Evolutionary conservation across 2,888 invertebrate species (phyloP).

Genomic region (Heliconius ismenius): DNA sequence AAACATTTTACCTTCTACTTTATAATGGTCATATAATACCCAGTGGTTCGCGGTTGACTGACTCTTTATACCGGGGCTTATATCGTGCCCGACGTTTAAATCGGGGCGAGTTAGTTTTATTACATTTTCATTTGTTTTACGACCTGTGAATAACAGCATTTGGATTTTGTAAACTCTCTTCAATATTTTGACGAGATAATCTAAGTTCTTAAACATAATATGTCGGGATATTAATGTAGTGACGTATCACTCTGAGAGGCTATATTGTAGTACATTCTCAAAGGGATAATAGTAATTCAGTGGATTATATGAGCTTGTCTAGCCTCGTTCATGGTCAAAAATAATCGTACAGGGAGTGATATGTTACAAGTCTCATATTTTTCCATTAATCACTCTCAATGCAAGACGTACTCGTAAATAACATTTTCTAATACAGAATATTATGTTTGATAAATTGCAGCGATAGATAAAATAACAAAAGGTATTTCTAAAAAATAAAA

Average conservation of each 20-base stretch:
- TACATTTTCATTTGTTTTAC: slow-evolving; percentile 32
- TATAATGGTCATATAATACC: slow-evolving; percentile 26
- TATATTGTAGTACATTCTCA: not conserved
- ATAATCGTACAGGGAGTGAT: not conserved
- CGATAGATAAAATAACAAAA: not conserved
- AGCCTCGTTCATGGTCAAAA: not conserved
- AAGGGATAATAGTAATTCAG: not conserved
- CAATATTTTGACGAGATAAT: not conserved
- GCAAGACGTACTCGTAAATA: not conserved
- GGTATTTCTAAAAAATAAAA: not conserved
- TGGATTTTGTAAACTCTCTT: not conserved
- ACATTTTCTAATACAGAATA: not conserved
- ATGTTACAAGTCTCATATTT: not conserved
- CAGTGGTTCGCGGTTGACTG: slow-evolving; percentile 39
- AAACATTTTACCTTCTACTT: slow-evolving; percentile 27
- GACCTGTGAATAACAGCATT: slow-evolving; percentile 16
- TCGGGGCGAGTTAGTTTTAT: slow-evolving; percentile 34
- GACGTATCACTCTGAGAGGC: not conserved
- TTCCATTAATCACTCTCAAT: slow-evolving; percentile 8
- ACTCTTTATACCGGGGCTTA: slow-evolving; percentile 40
- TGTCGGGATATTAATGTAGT: not conserved
- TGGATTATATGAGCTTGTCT: not conserved
- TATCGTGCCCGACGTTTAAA: slow-evolving; percentile 36
- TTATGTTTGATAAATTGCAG: slow-evolving; percentile 10
- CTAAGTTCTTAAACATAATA: not conserved